Base-by-base conservation (phyloP, 2,797 vertebrate species). In the Mergus octosetaceus region DNA sequence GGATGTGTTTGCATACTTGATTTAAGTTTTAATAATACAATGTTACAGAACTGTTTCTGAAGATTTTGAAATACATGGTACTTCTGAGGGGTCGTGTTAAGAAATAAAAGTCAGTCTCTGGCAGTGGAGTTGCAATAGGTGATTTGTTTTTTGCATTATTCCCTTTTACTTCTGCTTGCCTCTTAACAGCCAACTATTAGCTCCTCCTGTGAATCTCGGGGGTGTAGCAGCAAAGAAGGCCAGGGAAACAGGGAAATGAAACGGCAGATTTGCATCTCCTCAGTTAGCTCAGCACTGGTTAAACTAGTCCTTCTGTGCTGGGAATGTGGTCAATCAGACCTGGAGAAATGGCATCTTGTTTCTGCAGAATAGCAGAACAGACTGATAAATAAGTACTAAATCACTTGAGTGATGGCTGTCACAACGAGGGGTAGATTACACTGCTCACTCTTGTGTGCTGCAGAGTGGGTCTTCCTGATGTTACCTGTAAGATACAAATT, bases 81-180 rank as follows among this genome's bases (percentile, higher is more conserved):
- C 51, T 86, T 91, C 80, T 64, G 51, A 81, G 93, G 86, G 82
- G 54, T 49, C 39, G 10, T 28, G 47, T 43, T 85, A 90, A 89
- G 91, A 95, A 94, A 94, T 34, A 70, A 69, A 75, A 78, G 66
- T 86, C 82, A 80, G 90, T 77, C 64, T 66, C 32, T 85, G 65
- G 30, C 57, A 70, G 30, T 41, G 34, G 32, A 75, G 22, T 93
- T 95, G 93, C 69, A 87, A 5, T 91, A 10, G 60, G 69, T 91
- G 89, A 72, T 0, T 91, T 91, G 71, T 0, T 51, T 90, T 83
- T 78, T 80, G 90, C 66, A 43, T 87, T 4, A 65, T 81, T 86
- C 5, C 7, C 49, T 84, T 91, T 77, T 84, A 69, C 73, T 54
- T 88, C 57, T 72, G 13, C 76, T 86, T 93, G 34, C 87, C 81